Base-by-base conservation (phyloP, 2,888 invertebrate species). In the Trissolcus brochymenae region DNA sequence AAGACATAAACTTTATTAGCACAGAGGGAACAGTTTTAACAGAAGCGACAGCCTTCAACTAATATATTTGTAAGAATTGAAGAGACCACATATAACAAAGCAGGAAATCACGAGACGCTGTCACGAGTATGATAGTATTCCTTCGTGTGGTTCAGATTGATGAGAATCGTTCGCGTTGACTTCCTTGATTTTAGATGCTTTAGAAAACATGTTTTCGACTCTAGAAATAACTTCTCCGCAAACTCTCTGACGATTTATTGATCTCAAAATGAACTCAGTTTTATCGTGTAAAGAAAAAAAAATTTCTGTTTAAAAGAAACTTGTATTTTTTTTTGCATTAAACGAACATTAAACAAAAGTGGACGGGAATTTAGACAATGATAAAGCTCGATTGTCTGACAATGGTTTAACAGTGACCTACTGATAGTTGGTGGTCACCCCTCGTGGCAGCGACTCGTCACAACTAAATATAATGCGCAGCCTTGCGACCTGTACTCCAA, bases 331-430 rank as follows among this genome's bases (percentile, higher is more conserved):
- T 17, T 17, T 51, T 51, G 21, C 9, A 35, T 16, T 50, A 11
- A 65, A 53, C 40, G 55, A 72, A 57, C 57, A 16, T 4, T 49
- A 43, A n/a, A 56, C 60, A 62, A 77, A 60, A 65, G 17, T 61
- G 64, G 60, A 29, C 62, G 62, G 25, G 25, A 72, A 76, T 76
- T 74, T 76, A 65, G 70, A 71, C 76, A 76, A 80, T 86, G 83
- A 87, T 86, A 82, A 84, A 81, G 80, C 82, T 80, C 84, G 87
- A 87, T 87, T 84, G 82, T 83, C 81, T 84, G 84, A 87, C 87
- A 87, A 87, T 87, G 86, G 84, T 83, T 84, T 87, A 87, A 79
- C 86, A 85, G 86, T 87, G 88, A 87, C 87, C 88, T 84, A 87
- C 84, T 87, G 81, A 81, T 78, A 82, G 67, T 75, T 66, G 56